Evolutionary conservation across 2,113 vertebrate genomes (phyloP).

Genomic region (Tichodroma muraria): DNA sequence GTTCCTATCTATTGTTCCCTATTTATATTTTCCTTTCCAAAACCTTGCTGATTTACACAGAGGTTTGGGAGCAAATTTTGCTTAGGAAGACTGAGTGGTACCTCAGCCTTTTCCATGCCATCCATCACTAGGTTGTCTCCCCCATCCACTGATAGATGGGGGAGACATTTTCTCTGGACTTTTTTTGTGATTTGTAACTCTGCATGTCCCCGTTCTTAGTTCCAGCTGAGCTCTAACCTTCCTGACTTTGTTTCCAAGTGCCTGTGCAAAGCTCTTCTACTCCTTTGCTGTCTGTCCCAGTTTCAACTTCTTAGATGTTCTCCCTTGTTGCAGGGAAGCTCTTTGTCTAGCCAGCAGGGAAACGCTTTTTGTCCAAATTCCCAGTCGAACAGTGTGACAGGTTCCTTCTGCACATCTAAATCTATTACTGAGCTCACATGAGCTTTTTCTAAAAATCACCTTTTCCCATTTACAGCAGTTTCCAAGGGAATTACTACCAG

Average conservation of each 20-base stretch:
- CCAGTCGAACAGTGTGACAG: neutral
- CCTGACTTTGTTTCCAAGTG: neutral
- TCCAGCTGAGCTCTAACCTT: neutral
- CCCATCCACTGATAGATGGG: fast-evolving
- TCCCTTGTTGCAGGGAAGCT: neutral
- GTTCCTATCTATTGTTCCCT: neutral
- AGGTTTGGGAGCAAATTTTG: neutral
- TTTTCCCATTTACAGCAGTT: neutral
- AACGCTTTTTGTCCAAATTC: neutral
- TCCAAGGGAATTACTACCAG: neutral
- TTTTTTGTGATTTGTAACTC: neutral
- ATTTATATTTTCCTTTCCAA: neutral
- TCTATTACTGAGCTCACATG: neutral
- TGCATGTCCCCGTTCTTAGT: neutral
- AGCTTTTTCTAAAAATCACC: neutral
- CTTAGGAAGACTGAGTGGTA: neutral
- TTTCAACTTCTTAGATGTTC: neutral
- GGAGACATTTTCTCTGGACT: neutral
- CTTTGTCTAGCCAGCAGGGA: neutral
- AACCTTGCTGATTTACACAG: neutral
- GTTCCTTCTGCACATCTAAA: neutral
- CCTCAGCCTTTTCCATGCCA: neutral
- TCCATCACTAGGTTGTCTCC: neutral
- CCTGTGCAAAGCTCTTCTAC: neutral
- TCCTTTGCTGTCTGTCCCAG: neutral